phyloP scores from a whole-genome alignment of 2,797 vertebrate species.

The Arctocebus calabarensis region DNA sequence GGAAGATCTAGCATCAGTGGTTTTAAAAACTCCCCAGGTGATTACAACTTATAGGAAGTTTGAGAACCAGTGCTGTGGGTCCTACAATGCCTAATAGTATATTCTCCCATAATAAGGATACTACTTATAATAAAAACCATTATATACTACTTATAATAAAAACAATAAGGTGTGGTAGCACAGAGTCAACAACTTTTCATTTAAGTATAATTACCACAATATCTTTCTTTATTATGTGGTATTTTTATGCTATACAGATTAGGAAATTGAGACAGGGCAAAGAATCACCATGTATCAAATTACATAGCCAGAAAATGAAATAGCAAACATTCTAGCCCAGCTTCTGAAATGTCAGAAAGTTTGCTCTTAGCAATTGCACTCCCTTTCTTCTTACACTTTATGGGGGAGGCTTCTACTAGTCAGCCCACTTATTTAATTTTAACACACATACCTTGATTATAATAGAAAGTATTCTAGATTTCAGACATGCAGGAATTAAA shows the following conservation, averaged over 20 bases:
- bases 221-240: not conserved
- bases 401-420: not conserved
- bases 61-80: not conserved
- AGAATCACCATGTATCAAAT: not conserved
- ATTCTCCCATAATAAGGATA: not conserved
- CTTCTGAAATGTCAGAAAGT: not conserved
- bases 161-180: not conserved
- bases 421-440: conserved; percentile 21
- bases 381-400: not conserved
- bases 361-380: not conserved
- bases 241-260: not conserved
- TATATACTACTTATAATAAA: not conserved
- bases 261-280: conserved; percentile 9
- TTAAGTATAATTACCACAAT: conserved; percentile 43
- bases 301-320: not conserved
- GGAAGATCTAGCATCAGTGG: not conserved
- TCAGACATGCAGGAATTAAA: not conserved
- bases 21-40: not conserved
- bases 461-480: not conserved
- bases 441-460: not conserved
- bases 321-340: not conserved
- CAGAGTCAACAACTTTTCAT: not conserved
- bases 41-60: not conserved
- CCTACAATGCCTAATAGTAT: not conserved
- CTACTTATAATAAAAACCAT: not conserved